Base-by-base conservation (phyloP, 1,140 invertebrate species). In the Calephelis nemesis region DNA sequence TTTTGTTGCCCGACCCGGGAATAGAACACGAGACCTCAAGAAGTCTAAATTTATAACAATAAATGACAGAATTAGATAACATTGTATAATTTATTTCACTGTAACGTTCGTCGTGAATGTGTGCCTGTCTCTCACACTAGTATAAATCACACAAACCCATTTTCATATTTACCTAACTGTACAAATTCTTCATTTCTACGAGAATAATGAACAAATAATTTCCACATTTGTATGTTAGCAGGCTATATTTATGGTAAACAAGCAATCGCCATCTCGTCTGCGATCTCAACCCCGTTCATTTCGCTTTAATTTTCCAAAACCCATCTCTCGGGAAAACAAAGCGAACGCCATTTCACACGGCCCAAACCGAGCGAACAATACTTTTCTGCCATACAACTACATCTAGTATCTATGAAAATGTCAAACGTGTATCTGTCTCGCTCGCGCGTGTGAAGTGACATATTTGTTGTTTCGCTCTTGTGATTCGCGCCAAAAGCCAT, bases 231-330 rank as follows among this genome's bases (percentile, higher is more conserved):
- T 78, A 78, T 76, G 74, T 71, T 78, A 76, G 72, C 76, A 71
- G 74, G 78, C 75, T 78, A 81, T 82, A 81, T 84, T 81, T 81
- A 81, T 82, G 77, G 79, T 79, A 83, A 85, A 87, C 85, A 85
- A 87, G 85, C 86, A 88, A 87, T 87, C 85, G 82, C 81, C 84
- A 85, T 86, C 77, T 78, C 80, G 76, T 76, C 74, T 79, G 81
- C 80, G 77, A 82, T 75, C 77, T 81, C 82, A 81, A 84, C 84
- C 83, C 81, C 81, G 79, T 74, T 85, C 83, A 79, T 84, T 82
- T 84, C 78, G 77, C 84, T 88, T 88, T 90, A 90, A 90, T 90
- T 88, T 87, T 80, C 86, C 81, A 85, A 88, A 90, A 86, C 85
- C 86, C 88, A 84, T 86, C 84, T 82, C 81, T 66, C 63, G 75